Base-by-base conservation (phyloP, 2,797 vertebrate species). In the Rhodeus uyekii region DNA sequence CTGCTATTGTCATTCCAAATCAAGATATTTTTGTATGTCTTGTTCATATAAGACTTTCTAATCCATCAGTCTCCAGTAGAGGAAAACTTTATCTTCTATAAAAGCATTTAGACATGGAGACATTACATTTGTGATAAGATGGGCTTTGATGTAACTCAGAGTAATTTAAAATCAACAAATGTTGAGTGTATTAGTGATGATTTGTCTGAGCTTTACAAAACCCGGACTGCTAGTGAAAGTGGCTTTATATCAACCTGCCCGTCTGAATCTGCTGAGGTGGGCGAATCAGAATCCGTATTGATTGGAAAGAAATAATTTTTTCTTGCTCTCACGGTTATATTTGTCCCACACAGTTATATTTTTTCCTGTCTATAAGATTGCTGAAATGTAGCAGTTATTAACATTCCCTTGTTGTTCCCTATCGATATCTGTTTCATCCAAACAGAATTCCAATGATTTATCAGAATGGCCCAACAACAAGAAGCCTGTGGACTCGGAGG, bases 401-500 rank as follows among this genome's bases (percentile, higher is more conserved):
- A 32, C 27, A 22, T 63, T 1, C 12, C n/a, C 0, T 64, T 3
- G 10, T 44, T 27, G 16, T 7, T 32, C n/a, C 1, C 24, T 10
- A 36, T 34, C 38, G 32, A 44, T 48, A 12, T 38, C 1, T 50
- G 22, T 83, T 53, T 84, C 10, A 88, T 77, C n/a, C 85, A 58
- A 76, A 50, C 79, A 93, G 93, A 89, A 91, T 34, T 79, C 82
- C 19, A 85, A 67, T 6, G 32, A 85, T 0, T 75, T 82, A 19
- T 61, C 88, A 24, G 89, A 89, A 0, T 93, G 92, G 94, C 92
- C 91, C 0, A 93, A 93, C 92, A 95, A 94, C 5, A 94, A 94
- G 76, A 94, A 92, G 84, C 91, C 95, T 0, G 42, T 94, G 4
- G 95, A 96, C 65, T 92, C 92, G 85, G 95, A 96, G 12, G 94